Evolutionary conservation across 2,113 vertebrate species (phyloP), one percentile per base, ranked within the genome.

Genomic region (Psammodynastes pulverulentus): DNA sequence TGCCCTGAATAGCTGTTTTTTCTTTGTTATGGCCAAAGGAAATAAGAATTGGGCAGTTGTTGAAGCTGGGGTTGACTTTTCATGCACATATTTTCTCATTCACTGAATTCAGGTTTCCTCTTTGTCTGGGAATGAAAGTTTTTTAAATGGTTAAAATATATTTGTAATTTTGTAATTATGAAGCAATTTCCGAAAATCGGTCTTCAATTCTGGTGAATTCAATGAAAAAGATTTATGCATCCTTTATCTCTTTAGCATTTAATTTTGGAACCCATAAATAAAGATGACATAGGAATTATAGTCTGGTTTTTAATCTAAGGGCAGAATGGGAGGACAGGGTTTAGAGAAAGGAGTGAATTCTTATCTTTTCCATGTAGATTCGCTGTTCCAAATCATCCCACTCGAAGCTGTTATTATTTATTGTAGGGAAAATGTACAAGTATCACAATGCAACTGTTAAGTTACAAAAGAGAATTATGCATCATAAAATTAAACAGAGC

Each of bases 231-330:
- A 89, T 67, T 29, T n/a, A 9, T 24, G 49, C 9, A 15, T 56
- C 84, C 48, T 90, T 26, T 19, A 43, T 43, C n/a, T 7, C 1
- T 43, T 52, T 90, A 39, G 3, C 48, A 48, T 86, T 91, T 52
- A 52, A 34, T 43, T 43, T 39, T 29, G 87, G 34, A 84, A 0
- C 23, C 39, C 10, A 15, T 34, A 23, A n/a, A n/a, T 48, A 46
- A 1, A 1, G 0, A 85, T 93, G 21, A 89, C n/a, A 39, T 0
- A 0, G 51, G 62, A 52, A 4, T 7, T n/a, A 90, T 21, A 24
- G 29, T 43, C 84, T 45, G 43, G 26, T 46, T 72, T 34, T 72
- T 72, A 72, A 72, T 39, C n/a, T 5, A 72, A 72, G n/a, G 67
- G 67, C 2, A 39, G 15, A 72, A 34, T 72, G 67, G n/a, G 15